Conservation (phyloP, 2,113 vertebrate genomes). For the Microtus pennsylvanicus region DNA sequence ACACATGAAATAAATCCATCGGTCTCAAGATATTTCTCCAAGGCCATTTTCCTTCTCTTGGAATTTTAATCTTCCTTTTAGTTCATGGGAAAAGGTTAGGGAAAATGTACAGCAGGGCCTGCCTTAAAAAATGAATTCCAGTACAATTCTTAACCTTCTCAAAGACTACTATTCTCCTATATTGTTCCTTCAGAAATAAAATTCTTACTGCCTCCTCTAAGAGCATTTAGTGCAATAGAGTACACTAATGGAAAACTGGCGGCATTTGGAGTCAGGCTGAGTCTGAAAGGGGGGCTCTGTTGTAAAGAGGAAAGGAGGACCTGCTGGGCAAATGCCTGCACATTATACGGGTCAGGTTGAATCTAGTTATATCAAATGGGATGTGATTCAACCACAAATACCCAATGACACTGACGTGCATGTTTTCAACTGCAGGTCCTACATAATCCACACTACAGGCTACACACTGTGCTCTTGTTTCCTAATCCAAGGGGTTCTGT, state of each 20-base stretch:
- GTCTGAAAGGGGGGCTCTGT: constrained; percentile 60
- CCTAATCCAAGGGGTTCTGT: not conserved
- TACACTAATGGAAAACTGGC: constrained; percentile 66
- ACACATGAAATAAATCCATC: constrained; percentile 79
- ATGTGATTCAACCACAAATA: constrained; percentile 51
- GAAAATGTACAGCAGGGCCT: constrained; percentile 54
- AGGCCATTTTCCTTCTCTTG: constrained; percentile 80
- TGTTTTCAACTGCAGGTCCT: constrained; percentile 4
- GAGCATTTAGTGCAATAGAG: constrained; percentile 35
- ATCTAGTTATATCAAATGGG: constrained; percentile 51
- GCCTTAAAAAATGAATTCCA: constrained; percentile 62
- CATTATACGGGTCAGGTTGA: constrained; percentile 48
- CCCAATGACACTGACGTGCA: not conserved
- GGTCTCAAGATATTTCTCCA: constrained; percentile 78
- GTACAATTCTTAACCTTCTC: constrained; percentile 60
- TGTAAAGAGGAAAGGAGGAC: constrained; percentile 53
- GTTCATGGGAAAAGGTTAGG: constrained; percentile 78
- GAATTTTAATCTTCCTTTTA: constrained; percentile 80
- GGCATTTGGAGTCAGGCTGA: constrained; percentile 34
- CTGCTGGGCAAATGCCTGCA: constrained; percentile 54
- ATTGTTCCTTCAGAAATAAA: constrained; percentile 69
- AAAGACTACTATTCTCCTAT: constrained; percentile 67
- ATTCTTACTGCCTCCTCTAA: constrained; percentile 49
- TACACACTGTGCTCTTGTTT: not conserved
- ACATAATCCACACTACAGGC: not conserved